These are phyloP conservation scores for Hiodon tergisus DNA, from an alignment of 2,113 vertebrate genomes.

Conservation along the genomic window DNA sequence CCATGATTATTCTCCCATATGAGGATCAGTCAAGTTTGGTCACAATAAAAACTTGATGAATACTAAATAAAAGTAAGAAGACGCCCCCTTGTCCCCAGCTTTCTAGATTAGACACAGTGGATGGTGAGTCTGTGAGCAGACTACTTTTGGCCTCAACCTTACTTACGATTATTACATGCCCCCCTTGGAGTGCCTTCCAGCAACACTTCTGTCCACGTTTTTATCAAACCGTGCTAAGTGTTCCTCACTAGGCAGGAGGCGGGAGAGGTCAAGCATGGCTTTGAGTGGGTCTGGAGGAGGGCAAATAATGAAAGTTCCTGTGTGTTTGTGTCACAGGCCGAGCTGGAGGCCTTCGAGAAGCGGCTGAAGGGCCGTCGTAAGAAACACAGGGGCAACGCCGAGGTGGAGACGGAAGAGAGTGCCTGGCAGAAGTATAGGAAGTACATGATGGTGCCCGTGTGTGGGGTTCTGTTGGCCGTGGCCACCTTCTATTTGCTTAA, in stretches of 20 bases:
- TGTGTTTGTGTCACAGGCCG: constrained; percentile 65
- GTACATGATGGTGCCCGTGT: constrained; percentile 63
- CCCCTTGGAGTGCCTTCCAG: constrained; percentile 8
- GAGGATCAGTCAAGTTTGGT: too few species aligned
- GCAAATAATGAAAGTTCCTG: neutral
- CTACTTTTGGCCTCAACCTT: neutral
- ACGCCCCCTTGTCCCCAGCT: neutral
- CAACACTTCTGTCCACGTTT: constrained; percentile 12
- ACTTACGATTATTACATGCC: neutral
- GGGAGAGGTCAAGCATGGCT: constrained; percentile 3
- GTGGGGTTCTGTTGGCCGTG: constrained; percentile 56
- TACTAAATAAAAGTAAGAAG: neutral
- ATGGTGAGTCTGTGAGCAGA: neutral
- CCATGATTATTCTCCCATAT: too few species aligned
- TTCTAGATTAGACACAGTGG: neutral
- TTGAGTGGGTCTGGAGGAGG: neutral
- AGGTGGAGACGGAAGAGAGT: constrained; percentile 60
- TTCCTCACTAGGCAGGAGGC: neutral
- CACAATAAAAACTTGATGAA: too few species aligned
- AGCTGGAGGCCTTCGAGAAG: constrained; percentile 93
- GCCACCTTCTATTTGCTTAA: constrained; percentile 69
- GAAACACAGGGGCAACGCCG: constrained; percentile 74
- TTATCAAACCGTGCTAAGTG: constrained; percentile 10
- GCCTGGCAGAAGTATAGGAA: constrained; percentile 73
- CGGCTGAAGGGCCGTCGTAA: constrained; percentile 81